Conservation (phyloP, 2,888 invertebrate genomes). For the Drosophila ustulata region DNA sequence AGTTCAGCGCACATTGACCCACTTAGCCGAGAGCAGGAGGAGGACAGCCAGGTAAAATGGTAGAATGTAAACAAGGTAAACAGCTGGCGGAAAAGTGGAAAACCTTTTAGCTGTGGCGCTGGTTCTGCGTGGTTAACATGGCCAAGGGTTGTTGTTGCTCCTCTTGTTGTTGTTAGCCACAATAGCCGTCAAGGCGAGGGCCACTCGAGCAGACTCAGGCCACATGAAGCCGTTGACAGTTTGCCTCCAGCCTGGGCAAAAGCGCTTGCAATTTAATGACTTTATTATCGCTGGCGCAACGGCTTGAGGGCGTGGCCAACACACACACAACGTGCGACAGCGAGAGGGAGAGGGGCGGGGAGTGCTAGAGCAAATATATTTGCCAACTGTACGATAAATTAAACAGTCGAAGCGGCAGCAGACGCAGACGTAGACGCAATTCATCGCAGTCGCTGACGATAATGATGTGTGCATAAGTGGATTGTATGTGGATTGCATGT, state of each 20-base stretch:
- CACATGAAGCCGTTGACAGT: constrained; percentile 56
- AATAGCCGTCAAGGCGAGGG: constrained; percentile 46
- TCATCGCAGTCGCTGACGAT: constrained; percentile 51
- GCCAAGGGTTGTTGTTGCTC: constrained; percentile 16
- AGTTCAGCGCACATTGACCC: constrained; percentile 79
- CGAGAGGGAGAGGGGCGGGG: background rate
- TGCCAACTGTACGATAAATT: constrained; percentile 68
- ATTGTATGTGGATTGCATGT: constrained; percentile 36
- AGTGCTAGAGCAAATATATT: constrained; percentile 61
- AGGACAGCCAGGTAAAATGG: constrained; percentile 2
- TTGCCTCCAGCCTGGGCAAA: constrained; percentile 21
- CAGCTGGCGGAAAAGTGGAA: constrained; percentile 55
- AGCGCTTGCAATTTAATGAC: constrained; percentile 73
- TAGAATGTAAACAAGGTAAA: constrained; percentile 49
- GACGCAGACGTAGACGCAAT: constrained; percentile 24
- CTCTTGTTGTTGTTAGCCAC: constrained; percentile 47
- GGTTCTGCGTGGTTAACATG: constrained; percentile 1
- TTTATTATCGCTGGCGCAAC: constrained; percentile 65
- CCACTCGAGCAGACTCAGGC: constrained; percentile 47
- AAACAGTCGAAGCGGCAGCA: constrained; percentile 46
- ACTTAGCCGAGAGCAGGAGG: constrained; percentile 39
- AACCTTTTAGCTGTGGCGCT: constrained; percentile 48
- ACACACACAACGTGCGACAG: background rate
- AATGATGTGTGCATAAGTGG: constrained; percentile 74
- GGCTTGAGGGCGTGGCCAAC: constrained; percentile 11